phyloP scores from a whole-genome alignment of 2,797 vertebrate species.

The Numenius phaeopus region DNA sequence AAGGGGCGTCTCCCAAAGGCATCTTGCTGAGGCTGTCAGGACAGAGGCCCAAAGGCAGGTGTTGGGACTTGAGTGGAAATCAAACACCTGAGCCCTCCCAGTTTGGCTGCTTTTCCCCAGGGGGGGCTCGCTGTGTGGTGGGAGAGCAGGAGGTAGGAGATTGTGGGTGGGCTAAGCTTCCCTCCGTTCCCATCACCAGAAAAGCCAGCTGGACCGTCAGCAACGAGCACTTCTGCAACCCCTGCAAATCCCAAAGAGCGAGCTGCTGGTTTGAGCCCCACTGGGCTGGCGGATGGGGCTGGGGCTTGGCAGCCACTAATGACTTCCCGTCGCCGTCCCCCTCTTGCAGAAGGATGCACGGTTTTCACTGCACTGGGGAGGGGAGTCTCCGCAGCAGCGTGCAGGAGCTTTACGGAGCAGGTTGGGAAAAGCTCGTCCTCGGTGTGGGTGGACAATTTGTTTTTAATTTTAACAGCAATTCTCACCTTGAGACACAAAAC shows the following conservation, averaged over 20 bases:
- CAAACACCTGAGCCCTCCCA: background rate
- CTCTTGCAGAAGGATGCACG: background rate
- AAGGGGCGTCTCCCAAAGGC: background rate
- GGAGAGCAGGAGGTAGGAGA: background rate
- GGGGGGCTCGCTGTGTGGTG: rapidly evolving
- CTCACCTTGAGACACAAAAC: background rate
- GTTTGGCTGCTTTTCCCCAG: rapidly evolving
- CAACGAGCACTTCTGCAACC: background rate
- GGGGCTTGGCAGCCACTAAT: rapidly evolving
- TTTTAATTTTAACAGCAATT: background rate
- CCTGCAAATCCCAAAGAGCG: rapidly evolving
- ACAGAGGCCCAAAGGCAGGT: rapidly evolving
- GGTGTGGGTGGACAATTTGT: rapidly evolving
- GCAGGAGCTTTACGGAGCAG: background rate
- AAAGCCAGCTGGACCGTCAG: background rate
- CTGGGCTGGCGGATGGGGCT: rapidly evolving
- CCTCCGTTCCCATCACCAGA: background rate
- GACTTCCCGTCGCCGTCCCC: too few species aligned
- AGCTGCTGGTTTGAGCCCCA: background rate
- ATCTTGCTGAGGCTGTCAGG: background rate
- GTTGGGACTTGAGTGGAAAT: background rate
- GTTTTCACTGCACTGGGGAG: background rate
- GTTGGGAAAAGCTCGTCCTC: background rate
- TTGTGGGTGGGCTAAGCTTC: background rate
- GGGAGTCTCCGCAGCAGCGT: background rate